Percentiles rank a stretch among this genome's conserved stretches.
Conservation (phyloP, 2,797 vertebrate species). For the Ciconia nigra region DNA sequence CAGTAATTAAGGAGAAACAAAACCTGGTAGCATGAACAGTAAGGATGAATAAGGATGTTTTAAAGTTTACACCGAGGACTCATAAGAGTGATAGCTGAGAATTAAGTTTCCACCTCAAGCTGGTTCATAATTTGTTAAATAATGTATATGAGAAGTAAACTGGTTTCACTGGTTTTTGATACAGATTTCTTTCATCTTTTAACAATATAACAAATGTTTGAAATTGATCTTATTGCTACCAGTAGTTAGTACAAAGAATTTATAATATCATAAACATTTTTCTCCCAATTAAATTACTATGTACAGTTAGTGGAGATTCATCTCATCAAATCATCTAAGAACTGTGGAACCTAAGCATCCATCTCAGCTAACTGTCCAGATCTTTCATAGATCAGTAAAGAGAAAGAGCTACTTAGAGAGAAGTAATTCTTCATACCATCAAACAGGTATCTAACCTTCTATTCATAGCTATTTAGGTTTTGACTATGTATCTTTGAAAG, state of each 20-base stretch:
- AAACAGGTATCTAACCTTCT: neutral
- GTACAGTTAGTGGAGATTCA: neutral
- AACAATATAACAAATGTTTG: neutral
- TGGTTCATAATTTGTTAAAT: neutral
- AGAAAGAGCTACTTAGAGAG: neutral
- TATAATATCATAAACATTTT: neutral
- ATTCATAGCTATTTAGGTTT: neutral
- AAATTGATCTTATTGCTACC: neutral
- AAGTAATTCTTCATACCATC: neutral
- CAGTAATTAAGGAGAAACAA: neutral
- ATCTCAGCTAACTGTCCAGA: neutral
- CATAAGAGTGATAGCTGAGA: neutral
- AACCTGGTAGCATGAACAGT: neutral
- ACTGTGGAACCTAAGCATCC: neutral
- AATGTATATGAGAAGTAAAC: neutral
- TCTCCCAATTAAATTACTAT: neutral
- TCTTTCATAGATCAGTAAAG: neutral
- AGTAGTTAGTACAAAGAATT: neutral
- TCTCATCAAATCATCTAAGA: neutral
- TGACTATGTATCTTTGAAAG: neutral
- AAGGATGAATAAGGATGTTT: neutral
- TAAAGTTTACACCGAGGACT: neutral
- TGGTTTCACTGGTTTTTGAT: neutral
- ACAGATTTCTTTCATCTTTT: neutral
- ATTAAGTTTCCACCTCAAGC: neutral